Evolutionary conservation across 92 coral and sea anemone species (phyloP), one percentile per base, ranked within the genome.

Genomic region (Meandrina meandrites): DNA sequence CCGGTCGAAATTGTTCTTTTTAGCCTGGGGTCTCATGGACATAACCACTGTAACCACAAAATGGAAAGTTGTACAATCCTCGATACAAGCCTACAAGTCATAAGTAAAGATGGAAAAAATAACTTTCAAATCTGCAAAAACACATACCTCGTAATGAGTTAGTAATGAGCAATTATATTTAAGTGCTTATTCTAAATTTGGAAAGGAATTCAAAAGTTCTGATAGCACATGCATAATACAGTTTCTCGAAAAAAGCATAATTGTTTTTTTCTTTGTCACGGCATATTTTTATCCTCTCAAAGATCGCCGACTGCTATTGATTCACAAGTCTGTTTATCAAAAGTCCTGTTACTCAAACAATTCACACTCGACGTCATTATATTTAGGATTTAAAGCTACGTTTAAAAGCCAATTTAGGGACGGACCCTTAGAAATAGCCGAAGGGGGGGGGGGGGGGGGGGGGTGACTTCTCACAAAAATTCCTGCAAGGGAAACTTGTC

Each of bases 151-250:
- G 31, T 50, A 70, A 32, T 70, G 50, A 57, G 24, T 18, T 24
- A 57, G n/a, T 57, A 1, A 57, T 5, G 24, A 6, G 58, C 31
- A 68, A 34, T 27, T 47, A 45, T 50, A 57, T 10, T 27, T 9
- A 30, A 27, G 47, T 30, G 3, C 78, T 12, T 48, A 40, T 30
- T 66, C 51, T 53, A 50, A 45, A 64, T 81, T 68, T 67, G 28
- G 77, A 82, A 19, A 47, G 78, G 51, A 48, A 70, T 34, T 48
- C 51, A 40, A 70, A 40, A 19, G 68, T 70, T 71, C 58, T 48
- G 78, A 32, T 19, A 70, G 27, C 66, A 66, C n/a, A 37, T 73
- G 78, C 35, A 18, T 10, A 21, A 30, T 42, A 48, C 81, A 30
- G 7, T 71, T 82, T 28, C 37, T 8, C 24, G 50, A 3, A 13